phyloP scores from a whole-genome alignment of 2,113 vertebrate genomes.

The Aepyceros melampus region DNA sequence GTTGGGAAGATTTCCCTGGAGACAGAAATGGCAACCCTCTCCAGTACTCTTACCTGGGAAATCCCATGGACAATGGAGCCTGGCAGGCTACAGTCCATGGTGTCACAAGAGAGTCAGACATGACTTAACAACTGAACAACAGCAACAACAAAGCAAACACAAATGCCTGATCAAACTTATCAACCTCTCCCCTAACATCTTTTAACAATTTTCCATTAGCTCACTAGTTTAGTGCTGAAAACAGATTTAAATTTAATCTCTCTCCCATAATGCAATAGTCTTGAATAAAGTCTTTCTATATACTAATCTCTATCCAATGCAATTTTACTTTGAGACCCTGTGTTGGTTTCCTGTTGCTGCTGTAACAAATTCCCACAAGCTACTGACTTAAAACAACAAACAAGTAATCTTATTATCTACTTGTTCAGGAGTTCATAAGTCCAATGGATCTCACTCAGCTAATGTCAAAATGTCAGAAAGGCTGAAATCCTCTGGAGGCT shows the following conservation, averaged over 20 bases:
- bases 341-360: background rate
- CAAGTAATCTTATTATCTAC: background rate
- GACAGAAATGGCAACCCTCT: background rate
- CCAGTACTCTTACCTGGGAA: background rate
- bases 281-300: background rate
- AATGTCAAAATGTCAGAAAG: background rate
- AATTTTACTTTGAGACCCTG: background rate
- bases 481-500: background rate
- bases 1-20: background rate
- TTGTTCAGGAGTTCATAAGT: background rate
- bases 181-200: background rate
- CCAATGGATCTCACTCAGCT: background rate
- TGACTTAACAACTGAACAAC: background rate
- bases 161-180: background rate
- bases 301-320: background rate
- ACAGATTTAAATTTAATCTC: background rate
- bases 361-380: background rate
- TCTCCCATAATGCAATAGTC: background rate
- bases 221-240: background rate
- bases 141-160: background rate
- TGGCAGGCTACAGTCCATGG: background rate
- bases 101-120: background rate
- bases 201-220: background rate
- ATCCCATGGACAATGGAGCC: background rate
- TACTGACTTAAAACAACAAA: background rate